Base-by-base conservation (phyloP, 2,888 invertebrate species). In the Athalia cordata region DNA sequence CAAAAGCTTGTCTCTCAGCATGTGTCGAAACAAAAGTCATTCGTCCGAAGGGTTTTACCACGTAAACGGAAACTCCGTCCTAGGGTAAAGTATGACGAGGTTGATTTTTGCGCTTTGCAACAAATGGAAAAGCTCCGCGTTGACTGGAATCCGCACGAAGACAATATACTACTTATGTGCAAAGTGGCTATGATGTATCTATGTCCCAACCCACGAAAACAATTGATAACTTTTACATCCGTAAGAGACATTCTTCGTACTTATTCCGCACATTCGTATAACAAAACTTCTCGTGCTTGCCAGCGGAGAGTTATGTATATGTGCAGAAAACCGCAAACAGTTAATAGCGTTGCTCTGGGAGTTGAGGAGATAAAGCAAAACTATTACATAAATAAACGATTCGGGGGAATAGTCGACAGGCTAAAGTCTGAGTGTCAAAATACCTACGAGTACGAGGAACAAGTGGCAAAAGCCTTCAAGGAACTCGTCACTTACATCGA, bases 221-320 rank as follows among this genome's bases (percentile, higher is more conserved):
- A 91, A 82, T 85, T 87, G 79, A 90, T 90, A 15, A 89, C 90
- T 0, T 91, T 91, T 77, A 89, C 90, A 0, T 89, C 91, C 0
- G 87, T 93, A 1, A 91, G 94, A 7, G 94, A 94, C 83, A 88
- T 93, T 5, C 85, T 94, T 59, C 93, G 93, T 29, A 89, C 90
- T 49, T 88, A 88, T 52, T 90, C 90, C 4, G 86, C 91, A 1
- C 89, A 87, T 0, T 93, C 94, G 0, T 89, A 90, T 49, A 94
- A 94, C 85, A 96, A 96, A 88, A 95, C 95, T 0, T 93, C 94
- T 0, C 89, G 91, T 66, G 94, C 95, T 0, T 94, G 95, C 83
- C 93, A 93, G 82, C 90, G 95, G 9, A 91, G 95, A 15, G 88
- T 94, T 3, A 86, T 92, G 61, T 94, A 94, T 85, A 92, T 95